These are phyloP conservation scores for Aspidoscelis tigris DNA, from an alignment of 2,113 vertebrate species.

Conservation along the genomic window DNA sequence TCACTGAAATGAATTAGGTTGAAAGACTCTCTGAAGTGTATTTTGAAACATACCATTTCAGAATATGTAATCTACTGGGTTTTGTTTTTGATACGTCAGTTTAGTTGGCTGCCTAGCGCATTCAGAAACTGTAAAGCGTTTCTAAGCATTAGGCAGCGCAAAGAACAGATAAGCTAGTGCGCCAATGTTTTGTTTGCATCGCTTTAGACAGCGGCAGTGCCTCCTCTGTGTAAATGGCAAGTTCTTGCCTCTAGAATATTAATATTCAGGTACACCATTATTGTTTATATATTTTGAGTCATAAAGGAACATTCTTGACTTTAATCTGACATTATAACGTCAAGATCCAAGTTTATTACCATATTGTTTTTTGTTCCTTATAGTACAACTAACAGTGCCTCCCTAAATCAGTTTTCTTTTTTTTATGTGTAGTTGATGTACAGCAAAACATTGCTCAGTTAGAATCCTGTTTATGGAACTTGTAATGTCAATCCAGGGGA, in stretches of 20 bases:
- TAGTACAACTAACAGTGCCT: neutral
- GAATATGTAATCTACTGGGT: neutral
- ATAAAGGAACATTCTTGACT: no score
- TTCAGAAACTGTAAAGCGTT: neutral
- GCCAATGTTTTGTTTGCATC: no score
- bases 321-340: no score
- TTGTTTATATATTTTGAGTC: no score
- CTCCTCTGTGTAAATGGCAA: no score
- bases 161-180: neutral
- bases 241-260: no score
- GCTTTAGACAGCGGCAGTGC: no score
- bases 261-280: no score
- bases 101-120: neutral
- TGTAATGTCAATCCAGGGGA: no score
- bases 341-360: neutral
- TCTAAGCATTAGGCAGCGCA: neutral
- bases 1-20: neutral
- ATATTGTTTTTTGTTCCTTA: neutral
- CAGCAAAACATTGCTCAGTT: no score
- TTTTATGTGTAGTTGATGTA: no score
- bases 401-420: neutral
- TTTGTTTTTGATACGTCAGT: neutral
- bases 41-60: neutral
- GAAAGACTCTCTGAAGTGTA: neutral
- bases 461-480: no score